A percentile compares a stretch with the other conserved stretches of the same genome.
phyloP scores from a whole-genome alignment of 92 coral and sea anemone species.

The Porites evermanni region DNA sequence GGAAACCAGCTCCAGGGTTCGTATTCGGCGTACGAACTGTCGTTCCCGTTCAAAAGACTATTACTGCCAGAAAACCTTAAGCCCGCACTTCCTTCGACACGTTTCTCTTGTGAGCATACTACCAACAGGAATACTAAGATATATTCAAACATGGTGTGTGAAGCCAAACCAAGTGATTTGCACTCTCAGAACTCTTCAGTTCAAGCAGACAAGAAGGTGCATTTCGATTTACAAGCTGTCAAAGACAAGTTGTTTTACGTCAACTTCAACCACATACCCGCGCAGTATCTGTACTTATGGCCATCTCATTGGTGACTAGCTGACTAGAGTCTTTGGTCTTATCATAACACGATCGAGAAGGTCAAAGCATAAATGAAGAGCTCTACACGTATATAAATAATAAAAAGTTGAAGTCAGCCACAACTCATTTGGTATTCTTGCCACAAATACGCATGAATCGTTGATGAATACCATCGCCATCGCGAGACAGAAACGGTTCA shows the following conservation, averaged over 20 bases:
- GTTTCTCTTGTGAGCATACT: not conserved
- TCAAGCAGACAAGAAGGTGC: constrained; percentile 19
- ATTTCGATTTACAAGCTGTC: constrained; percentile 27
- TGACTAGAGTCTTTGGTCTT: not conserved
- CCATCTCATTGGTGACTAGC: constrained; percentile 24
- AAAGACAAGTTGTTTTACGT: constrained; percentile 31
- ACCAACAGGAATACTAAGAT: not conserved
- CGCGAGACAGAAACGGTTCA: not conserved
- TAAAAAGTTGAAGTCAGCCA: not conserved
- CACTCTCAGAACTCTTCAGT: not conserved
- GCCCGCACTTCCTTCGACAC: constrained; percentile 6
- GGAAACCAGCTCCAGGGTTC: constrained; percentile 50
- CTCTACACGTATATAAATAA: constrained; percentile 16
- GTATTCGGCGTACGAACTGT: constrained; percentile 45
- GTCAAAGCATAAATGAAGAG: not conserved
- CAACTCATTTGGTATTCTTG: not conserved
- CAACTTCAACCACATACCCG: constrained; percentile 33
- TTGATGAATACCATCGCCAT: not conserved
- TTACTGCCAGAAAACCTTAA: constrained; percentile 15
- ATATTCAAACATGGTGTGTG: constrained; percentile 10
- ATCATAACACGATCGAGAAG: constrained; percentile 10
- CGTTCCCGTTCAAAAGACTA: too few species aligned
- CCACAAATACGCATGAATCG: not conserved
- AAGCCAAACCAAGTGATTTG: constrained; percentile 16
- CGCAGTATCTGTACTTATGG: constrained; percentile 14